These are phyloP conservation scores for Ictidomys tridecemlineatus DNA, from an alignment of 2,113 vertebrate species.

Conservation along the genomic window DNA sequence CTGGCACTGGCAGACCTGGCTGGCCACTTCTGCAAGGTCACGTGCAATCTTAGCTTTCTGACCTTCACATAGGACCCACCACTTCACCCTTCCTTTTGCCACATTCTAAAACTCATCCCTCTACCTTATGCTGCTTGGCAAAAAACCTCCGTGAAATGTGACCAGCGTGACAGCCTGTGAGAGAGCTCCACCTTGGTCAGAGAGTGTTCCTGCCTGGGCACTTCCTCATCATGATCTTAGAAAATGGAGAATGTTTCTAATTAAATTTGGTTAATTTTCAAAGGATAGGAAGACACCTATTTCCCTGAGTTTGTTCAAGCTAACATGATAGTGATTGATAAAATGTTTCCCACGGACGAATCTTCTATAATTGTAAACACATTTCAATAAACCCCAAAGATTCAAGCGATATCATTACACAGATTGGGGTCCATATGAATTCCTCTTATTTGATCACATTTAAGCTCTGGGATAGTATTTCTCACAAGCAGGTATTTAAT, in stretches of 20 bases:
- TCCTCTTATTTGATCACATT: background rate
- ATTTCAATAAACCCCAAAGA: background rate
- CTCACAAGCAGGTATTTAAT: constrained; percentile 62
- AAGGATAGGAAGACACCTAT: background rate
- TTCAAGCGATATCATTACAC: background rate
- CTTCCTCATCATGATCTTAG: background rate
- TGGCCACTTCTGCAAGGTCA: background rate
- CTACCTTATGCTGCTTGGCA: background rate
- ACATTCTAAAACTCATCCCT: background rate
- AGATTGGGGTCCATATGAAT: background rate
- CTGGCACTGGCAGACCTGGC: background rate
- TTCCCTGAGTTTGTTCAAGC: background rate
- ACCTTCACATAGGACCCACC: background rate
- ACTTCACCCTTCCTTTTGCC: background rate
- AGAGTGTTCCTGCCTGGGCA: background rate
- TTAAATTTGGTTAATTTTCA: constrained; percentile 34
- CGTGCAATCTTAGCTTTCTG: background rate
- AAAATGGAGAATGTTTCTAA: constrained; percentile 19
- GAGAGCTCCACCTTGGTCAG: background rate
- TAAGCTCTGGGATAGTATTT: background rate
- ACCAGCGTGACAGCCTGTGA: too few relatives aligned
- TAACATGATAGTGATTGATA: background rate
- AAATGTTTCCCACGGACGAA: background rate
- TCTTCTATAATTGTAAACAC: constrained; percentile 38
- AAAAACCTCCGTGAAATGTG: background rate